Evolutionary conservation across 2,113 vertebrate genomes (phyloP), one percentile per base, ranked within the genome.

Genomic region (Epinephelus lanceolatus): DNA sequence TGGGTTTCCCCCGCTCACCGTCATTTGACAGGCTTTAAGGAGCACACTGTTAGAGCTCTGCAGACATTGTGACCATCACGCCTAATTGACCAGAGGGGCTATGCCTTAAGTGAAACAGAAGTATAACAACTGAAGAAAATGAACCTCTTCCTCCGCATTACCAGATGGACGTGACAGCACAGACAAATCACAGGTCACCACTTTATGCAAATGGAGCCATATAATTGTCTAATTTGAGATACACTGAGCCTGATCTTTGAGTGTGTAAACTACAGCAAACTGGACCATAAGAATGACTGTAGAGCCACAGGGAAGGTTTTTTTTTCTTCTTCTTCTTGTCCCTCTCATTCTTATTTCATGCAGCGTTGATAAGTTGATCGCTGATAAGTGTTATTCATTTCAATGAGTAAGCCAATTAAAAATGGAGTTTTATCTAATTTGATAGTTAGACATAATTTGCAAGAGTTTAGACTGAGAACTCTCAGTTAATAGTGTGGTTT

Each of bases 341-440:
- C 56, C 84, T 51, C 77, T 87, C 79, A 77, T 83, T 86, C 53
- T 82, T 89, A 81, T 87, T 94, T 91, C 85, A 88, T 88, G 88
- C 82, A n/a, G 86, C 65, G 84, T 91, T 93, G 93, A 95, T 96
- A 93, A 95, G 93, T 94, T 86, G 90, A 95, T 94, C 55, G 76
- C 93, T 91, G 94, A 96, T 96, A 94, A 94, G 91, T 93, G 88
- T 93, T 95, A 95, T 95, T 95, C 88, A 94, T 95, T 96, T 94
- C 92, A 95, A 92, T 95, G 91, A 95, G 90, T 73, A 72, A 90
- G 90, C 94, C 94, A 96, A 95, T 96, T 95, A 95, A 96, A 94
- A 95, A 94, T 77, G 23, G 80, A 85, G 80, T 92, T 95, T 96
- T 95, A 95, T 95, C 94, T 94, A 91, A 94, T 95, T 90, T 95